Evolutionary conservation across 2,797 vertebrate genomes (phyloP).

Genomic region (Falco concolor): DNA sequence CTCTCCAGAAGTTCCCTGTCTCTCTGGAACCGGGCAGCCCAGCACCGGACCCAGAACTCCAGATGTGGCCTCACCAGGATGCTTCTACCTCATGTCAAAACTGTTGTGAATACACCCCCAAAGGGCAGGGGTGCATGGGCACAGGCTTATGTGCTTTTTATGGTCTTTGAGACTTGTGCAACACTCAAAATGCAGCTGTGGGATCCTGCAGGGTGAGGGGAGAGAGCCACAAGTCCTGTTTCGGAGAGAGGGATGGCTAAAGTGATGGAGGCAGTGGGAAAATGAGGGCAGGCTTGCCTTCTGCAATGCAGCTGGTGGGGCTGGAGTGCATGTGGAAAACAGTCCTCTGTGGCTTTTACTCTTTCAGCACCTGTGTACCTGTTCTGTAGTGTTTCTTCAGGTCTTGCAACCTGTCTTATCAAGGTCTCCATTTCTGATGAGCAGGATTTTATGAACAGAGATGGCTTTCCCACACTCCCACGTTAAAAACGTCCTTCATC

Average conservation of each 20-base stretch:
- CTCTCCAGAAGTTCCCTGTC: no score
- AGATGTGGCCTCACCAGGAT: neutral
- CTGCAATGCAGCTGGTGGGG: fast-evolving
- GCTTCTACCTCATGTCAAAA: fast-evolving
- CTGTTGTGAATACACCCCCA: neutral
- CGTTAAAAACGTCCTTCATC: neutral
- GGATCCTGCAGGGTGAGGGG: neutral
- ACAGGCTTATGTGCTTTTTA: neutral
- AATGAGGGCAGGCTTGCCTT: neutral
- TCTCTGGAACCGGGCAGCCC: no score
- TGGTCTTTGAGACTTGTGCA: neutral
- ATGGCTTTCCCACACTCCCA: neutral
- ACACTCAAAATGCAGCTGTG: neutral
- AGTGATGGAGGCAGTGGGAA: neutral
- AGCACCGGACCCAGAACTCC: no score
- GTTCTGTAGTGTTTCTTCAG: neutral
- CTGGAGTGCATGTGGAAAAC: neutral
- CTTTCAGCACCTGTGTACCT: neutral
- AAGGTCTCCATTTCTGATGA: neutral
- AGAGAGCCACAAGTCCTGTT: neutral
- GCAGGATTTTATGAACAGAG: neutral
- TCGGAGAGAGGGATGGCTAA: neutral
- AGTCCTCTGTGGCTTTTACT: neutral
- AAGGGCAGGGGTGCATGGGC: neutral
- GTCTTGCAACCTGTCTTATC: neutral